Evolutionary conservation across 2,797 vertebrate genomes (phyloP), one percentile per base, ranked within the genome.

Genomic region (Steatocranus sp.): DNA sequence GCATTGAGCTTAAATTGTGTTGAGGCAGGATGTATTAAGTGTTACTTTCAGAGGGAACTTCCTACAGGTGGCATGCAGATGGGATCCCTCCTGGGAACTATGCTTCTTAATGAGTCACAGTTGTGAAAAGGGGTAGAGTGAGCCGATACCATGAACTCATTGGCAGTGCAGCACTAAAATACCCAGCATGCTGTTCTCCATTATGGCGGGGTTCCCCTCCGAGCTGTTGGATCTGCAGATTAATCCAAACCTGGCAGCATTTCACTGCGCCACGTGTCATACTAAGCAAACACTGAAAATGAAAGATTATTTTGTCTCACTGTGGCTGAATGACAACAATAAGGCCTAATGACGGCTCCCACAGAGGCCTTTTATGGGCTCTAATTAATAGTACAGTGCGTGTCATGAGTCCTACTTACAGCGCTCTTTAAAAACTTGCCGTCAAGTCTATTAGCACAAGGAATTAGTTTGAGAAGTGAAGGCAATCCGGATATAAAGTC

Each of bases 31-130:
- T 80, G 70, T 77, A 80, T 86, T 88, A 88, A 81, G 83, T 43
- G 84, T 84, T 88, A 83, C 76, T 81, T 79, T 81, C 56, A n/a
- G 82, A 50, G 53, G 81, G 43, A 86, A 87, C 88, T 84, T 84
- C 17, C 58, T 91, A 78, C 93, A 95, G 94, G 92, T 94, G 94
- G 91, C 77, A 82, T 86, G 78, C 94, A 95, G 94, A 94, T 93
- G 89, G 91, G 78, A 77, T 74, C 63, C 58, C 88, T 83, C 75
- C 74, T 46, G 80, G 74, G 87, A 82, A 78, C 48, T 68, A 85
- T 83, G 87, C 90, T 90, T 77, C 80, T 93, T 93, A 94, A 93
- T 89, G 89, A 93, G 83, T 92, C 86, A 87, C 81, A 43, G 79
- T 32, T 50, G 80, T 41, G 27, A 83, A 86, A 76, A 79, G 84